A percentile compares a stretch with the other conserved stretches of the same genome.
Evolutionary conservation across 2,888 invertebrate species (phyloP).

Genomic region (Choristoneura rosaceana): DNA sequence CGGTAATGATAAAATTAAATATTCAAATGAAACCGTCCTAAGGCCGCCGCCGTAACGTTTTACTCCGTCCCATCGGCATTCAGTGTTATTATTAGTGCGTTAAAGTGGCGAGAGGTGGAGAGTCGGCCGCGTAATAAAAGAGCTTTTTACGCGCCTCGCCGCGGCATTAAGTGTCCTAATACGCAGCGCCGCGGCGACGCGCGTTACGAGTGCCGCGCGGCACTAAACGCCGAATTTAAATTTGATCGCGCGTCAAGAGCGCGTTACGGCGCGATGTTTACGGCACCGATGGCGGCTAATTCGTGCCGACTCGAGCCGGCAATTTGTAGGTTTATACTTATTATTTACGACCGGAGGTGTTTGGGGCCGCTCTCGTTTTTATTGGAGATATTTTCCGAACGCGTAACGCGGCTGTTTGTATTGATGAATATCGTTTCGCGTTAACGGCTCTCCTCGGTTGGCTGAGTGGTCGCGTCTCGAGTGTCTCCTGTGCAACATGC

Average conservation of each 20-base stretch:
- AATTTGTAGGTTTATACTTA: slow-evolving; percentile 37
- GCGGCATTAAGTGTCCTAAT: slow-evolving; percentile 29
- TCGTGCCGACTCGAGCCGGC: slow-evolving; percentile 25
- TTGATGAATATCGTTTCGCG: slow-evolving; percentile 11
- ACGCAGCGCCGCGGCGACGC: slow-evolving; percentile 18
- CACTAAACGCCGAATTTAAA: slow-evolving; percentile 31
- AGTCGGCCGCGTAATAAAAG: slow-evolving; percentile 14
- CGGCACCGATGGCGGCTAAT: slow-evolving; percentile 27
- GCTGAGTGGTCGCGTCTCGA: not conserved
- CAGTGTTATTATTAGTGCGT: slow-evolving; percentile 29
- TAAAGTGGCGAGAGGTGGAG: slow-evolving; percentile 28
- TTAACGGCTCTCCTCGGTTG: not conserved
- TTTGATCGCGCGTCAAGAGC: slow-evolving; percentile 32
- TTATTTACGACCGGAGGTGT: slow-evolving; percentile 38
- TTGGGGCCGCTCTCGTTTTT: slow-evolving; percentile 19
- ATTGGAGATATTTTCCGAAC: slow-evolving; percentile 20
- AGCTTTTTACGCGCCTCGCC: slow-evolving; percentile 17
- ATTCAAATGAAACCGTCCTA: slow-evolving; percentile 30
- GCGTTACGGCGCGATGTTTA: slow-evolving; percentile 19
- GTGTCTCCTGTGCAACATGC: not conserved
- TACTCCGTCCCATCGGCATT: slow-evolving; percentile 7
- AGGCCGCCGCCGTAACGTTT: slow-evolving; percentile 12
- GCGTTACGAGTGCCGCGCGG: slow-evolving; percentile 10
- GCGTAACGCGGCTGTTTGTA: not conserved
- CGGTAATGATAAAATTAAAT: slow-evolving; percentile 38